phyloP scores from a whole-genome alignment of 30 jellyfish, hydroid and myxozoan genomes.

The Turritopsis rubra region DNA sequence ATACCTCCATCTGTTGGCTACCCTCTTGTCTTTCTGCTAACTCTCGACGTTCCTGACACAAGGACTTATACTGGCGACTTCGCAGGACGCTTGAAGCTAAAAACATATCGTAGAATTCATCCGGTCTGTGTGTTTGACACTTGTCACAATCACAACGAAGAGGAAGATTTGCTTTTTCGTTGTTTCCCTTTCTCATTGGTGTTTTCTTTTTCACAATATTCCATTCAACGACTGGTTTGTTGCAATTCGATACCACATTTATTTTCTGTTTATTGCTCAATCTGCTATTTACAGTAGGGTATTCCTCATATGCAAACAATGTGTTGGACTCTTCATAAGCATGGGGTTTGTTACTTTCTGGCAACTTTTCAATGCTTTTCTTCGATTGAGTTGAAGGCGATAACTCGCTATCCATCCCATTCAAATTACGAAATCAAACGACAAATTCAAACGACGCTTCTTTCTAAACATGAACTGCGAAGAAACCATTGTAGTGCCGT shows the following conservation, averaged over 20 bases:
- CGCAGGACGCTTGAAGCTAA: constrained; percentile 16
- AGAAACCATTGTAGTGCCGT: no score
- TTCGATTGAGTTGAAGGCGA: background rate
- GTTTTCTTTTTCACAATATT: background rate
- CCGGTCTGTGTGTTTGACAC: constrained; percentile 14
- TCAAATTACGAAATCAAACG: no score
- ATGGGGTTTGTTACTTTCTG: background rate
- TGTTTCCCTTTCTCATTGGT: background rate
- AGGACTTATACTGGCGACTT: background rate
- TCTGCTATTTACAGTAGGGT: background rate
- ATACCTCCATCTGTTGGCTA: background rate
- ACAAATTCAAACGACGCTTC: no score
- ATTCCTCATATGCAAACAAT: background rate
- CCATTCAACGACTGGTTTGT: background rate
- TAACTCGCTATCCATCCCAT: background rate
- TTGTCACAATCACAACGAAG: background rate
- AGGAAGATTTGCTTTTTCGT: background rate
- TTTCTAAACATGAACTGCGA: no score
- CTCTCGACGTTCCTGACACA: background rate
- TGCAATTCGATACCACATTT: background rate
- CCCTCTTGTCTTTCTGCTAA: background rate
- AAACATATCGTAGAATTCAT: constrained; percentile 20
- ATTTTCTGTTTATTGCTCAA: background rate
- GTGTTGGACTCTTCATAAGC: background rate
- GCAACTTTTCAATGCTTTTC: background rate